These are phyloP conservation scores for Conopomorpha cramerella DNA, from an alignment of 1,140 invertebrate genomes.

Conservation along the genomic window DNA sequence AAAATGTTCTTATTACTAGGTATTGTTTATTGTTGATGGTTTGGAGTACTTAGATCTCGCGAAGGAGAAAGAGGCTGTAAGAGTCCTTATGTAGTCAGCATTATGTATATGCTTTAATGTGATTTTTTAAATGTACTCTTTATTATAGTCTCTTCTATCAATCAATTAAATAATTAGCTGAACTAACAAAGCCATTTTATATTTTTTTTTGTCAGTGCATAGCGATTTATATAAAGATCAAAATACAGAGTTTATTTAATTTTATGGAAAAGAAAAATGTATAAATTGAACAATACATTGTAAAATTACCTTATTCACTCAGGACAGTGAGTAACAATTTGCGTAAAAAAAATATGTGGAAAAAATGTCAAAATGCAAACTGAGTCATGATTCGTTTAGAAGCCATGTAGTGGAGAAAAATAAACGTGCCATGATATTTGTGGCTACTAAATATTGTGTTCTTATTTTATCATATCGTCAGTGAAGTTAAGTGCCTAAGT, in stretches of 20 bases:
- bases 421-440: slow-evolving; percentile 64
- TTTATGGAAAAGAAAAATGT: slow-evolving; percentile 43
- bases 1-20: slow-evolving; percentile 15
- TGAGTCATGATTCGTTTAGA: slow-evolving; percentile 62
- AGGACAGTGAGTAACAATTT: slow-evolving; percentile 43
- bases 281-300: slow-evolving; percentile 36
- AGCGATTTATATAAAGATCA: slow-evolving; percentile 60
- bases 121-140: slow-evolving; percentile 62
- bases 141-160: slow-evolving; percentile 59
- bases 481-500: too few relatives aligned
- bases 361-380: slow-evolving; percentile 58
- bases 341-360: slow-evolving; percentile 48
- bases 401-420: slow-evolving; percentile 63
- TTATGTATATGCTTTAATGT: slow-evolving; percentile 64
- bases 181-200: slow-evolving; percentile 59
- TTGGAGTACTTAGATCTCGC: too few relatives aligned
- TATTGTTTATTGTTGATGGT: slow-evolving; percentile 49
- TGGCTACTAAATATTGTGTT: slow-evolving; percentile 35
- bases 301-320: slow-evolving; percentile 54
- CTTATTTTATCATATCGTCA: slow-evolving; percentile 37
- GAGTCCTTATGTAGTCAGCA: slow-evolving; percentile 59
- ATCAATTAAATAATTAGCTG: slow-evolving; percentile 49
- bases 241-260: slow-evolving; percentile 63
- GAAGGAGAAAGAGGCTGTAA: slow-evolving; percentile 41
- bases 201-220: slow-evolving; percentile 53